Conservation (phyloP, 1,140 invertebrate genomes). For the Orchestia grillus region DNA sequence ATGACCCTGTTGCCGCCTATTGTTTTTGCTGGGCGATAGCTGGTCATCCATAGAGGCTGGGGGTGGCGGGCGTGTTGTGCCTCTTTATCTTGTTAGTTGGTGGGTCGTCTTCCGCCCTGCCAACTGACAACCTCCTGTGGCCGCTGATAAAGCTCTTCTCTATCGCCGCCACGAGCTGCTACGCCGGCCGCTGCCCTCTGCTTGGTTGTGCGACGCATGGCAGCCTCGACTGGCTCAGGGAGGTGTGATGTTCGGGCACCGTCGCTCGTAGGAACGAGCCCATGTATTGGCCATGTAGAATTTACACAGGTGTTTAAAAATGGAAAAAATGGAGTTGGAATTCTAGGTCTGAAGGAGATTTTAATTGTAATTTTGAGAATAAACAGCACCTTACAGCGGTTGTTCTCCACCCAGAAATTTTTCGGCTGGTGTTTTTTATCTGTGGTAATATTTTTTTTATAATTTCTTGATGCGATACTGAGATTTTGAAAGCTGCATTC, state of each 20-base stretch:
- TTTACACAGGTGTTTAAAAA: too few species aligned
- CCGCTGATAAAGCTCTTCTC: not conserved
- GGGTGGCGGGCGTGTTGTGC: slow-evolving; percentile 24
- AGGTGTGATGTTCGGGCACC: not conserved
- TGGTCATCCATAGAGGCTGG: not conserved
- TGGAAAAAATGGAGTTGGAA: too few species aligned
- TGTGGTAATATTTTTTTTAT: too few species aligned
- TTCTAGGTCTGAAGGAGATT: too few species aligned
- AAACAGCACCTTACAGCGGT: too few species aligned
- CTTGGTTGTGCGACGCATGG: not conserved
- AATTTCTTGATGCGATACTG: too few species aligned
- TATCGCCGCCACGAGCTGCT: not conserved
- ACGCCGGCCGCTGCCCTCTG: not conserved
- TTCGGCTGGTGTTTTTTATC: too few species aligned
- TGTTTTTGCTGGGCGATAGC: not conserved
- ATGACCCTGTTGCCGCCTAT: not conserved
- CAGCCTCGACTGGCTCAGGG: not conserved
- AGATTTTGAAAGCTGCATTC: too few species aligned
- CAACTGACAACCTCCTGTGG: not conserved
- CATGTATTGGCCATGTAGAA: too few species aligned
- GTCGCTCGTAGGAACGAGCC: too few species aligned
- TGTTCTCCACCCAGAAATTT: too few species aligned
- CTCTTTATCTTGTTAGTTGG: slow-evolving; percentile 18
- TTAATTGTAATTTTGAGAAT: too few species aligned
- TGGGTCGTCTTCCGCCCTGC: slow-evolving; percentile 24